These are phyloP conservation scores for Columba livia DNA, from an alignment of 2,113 vertebrate species.

Conservation along the genomic window DNA sequence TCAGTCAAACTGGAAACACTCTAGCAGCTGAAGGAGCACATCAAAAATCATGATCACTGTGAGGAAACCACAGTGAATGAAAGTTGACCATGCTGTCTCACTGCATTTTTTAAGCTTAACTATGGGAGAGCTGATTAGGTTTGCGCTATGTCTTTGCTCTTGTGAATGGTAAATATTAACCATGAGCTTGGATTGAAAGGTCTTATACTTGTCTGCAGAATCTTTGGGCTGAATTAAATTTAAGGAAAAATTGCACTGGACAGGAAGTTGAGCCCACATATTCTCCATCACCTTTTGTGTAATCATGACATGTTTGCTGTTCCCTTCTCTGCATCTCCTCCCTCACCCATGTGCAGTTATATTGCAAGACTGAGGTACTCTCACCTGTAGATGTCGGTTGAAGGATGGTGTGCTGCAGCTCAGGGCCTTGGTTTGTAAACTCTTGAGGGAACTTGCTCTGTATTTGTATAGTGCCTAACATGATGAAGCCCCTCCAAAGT, in stretches of 20 bases:
- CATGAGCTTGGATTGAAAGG: neutral
- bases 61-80: neutral
- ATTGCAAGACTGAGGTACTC: neutral
- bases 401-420: neutral
- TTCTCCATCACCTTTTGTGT: neutral
- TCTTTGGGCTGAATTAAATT: neutral
- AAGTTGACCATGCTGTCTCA: neutral
- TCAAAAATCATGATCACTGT: neutral
- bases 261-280: neutral
- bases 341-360: neutral
- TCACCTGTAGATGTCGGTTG: neutral
- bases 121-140: neutral
- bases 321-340: neutral
- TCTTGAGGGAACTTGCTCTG: neutral
- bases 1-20: neutral
- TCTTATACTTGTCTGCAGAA: neutral
- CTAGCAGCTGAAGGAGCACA: neutral
- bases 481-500: neutral
- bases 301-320: accelerated
- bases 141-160: neutral
- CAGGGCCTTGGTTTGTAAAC: neutral
- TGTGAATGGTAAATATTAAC: neutral
- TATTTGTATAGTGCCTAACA: neutral
- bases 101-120: neutral
- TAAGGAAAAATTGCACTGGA: neutral